A percentile compares a stretch with the other conserved stretches of the same genome.
phyloP scores from a whole-genome alignment of 1,140 invertebrate genomes.

The Rhagoletis zephyria region DNA sequence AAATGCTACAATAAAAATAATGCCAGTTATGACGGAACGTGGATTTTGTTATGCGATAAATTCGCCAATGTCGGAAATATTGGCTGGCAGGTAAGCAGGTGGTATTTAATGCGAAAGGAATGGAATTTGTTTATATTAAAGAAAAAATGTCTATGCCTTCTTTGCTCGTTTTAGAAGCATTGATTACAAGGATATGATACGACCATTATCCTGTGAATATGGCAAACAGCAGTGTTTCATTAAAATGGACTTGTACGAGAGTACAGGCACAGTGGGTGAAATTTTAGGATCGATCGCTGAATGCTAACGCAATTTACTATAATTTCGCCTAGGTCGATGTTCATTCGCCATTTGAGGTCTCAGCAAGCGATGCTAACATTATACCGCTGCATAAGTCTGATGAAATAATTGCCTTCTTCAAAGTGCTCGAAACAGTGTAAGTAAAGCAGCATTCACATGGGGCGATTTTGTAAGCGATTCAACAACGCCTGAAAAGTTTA shows the following conservation, averaged over 20 bases:
- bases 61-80: slow-evolving; percentile 72
- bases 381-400: slow-evolving; percentile 67
- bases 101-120: too few relatives aligned
- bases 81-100: slow-evolving; percentile 62
- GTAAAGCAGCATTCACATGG: slow-evolving; percentile 36
- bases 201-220: slow-evolving; percentile 67
- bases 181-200: slow-evolving; percentile 60
- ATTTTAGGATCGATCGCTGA: background rate
- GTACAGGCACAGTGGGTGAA: slow-evolving; percentile 64
- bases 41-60: slow-evolving; percentile 80
- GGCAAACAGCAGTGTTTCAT: slow-evolving; percentile 71
- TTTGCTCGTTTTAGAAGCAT: slow-evolving; percentile 57
- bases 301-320: background rate
- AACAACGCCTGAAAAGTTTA: background rate
- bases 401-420: slow-evolving; percentile 70
- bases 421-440: slow-evolving; percentile 71
- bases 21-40: slow-evolving; percentile 77
- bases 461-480: too few relatives aligned
- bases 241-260: slow-evolving; percentile 70
- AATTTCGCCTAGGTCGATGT: slow-evolving; percentile 64
- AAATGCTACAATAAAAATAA: slow-evolving; percentile 72
- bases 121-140: background rate
- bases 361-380: slow-evolving; percentile 67
- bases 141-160: background rate
- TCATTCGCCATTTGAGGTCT: slow-evolving; percentile 70